These are phyloP conservation scores for Malacoraja senta DNA, from an alignment of 2,797 vertebrate species.

Conservation along the genomic window DNA sequence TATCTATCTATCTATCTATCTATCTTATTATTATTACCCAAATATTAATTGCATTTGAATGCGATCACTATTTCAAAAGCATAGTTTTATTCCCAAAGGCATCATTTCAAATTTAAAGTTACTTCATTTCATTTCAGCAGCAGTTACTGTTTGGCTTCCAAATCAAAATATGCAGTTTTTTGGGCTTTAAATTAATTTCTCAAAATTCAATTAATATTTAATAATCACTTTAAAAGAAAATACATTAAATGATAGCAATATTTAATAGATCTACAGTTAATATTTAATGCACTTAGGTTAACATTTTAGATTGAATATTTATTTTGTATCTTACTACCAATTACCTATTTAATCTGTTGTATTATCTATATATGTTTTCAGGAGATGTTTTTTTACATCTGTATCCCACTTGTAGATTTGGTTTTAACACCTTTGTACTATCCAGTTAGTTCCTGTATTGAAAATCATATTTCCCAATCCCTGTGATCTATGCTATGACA, in stretches of 20 bases:
- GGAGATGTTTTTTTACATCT: neutral
- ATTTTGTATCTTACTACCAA: neutral
- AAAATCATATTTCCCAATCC: neutral
- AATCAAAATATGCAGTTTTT: neutral
- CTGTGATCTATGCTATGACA: neutral
- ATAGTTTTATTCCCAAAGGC: neutral
- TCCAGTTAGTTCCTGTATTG: neutral
- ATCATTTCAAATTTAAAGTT: neutral
- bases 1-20: too few relatives aligned
- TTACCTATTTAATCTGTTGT: neutral
- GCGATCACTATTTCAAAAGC: neutral
- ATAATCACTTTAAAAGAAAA: neutral
- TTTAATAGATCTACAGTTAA: neutral
- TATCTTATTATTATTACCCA: too few relatives aligned
- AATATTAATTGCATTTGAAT: neutral
- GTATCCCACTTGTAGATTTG: neutral
- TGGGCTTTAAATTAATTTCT: neutral
- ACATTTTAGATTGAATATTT: neutral
- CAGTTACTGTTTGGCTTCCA: neutral
- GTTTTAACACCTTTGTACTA: neutral
- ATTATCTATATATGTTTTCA: neutral
- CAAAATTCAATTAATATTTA: neutral
- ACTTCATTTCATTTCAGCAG: neutral
- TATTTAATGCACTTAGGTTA: neutral
- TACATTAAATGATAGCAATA: neutral